Base-by-base conservation (phyloP, 2,888 invertebrate species). In the Cremastinae sp. region DNA sequence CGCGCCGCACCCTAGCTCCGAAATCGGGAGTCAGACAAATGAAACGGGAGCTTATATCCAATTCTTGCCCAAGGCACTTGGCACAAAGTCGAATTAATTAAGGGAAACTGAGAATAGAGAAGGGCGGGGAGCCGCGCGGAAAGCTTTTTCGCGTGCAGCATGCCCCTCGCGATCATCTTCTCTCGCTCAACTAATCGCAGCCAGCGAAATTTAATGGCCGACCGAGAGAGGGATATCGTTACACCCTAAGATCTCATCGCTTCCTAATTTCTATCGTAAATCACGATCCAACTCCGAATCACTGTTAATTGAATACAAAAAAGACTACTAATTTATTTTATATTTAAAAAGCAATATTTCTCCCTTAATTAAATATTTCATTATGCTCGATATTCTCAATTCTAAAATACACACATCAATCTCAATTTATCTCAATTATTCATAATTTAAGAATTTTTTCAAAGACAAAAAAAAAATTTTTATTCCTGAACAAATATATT, bases 61-160 rank as follows among this genome's bases (percentile, higher is more conserved):
- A 55, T 74, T 49, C 45, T 59, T 45, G 45, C 28, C 61, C 18
- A 55, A 56, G 47, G 61, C 41, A 62, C 28, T 74, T 74, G 66
- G 68, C 62, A 58, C 53, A 62, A 74, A 74, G 68, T 74, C 49
- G 61, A 68, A 74, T 68, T 74, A 68, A 74, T 74, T 74, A 68
- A 56, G 39, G 37, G 20, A 28, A 28, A 28, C 28, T 28, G 28
- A 28, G 28, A 28, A 28, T 28, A 28, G 28, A 5, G 5, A 5
- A 5, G 28, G n/a, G 35, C 47, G 14, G 61, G 47, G 55, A 53
- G 39, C 53, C 58, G 59, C 47, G 37, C 66, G 45, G 37, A 47
- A 20, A 39, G 47, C 49, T 72, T 28, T 41, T 45, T 22, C 20
- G 35, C 41, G 53, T 43, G 59, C 16, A 49, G 45, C 14, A 55